These are phyloP conservation scores for Aspidiotus rigidus DNA, from an alignment of 2,888 invertebrate species.

Conservation along the genomic window DNA sequence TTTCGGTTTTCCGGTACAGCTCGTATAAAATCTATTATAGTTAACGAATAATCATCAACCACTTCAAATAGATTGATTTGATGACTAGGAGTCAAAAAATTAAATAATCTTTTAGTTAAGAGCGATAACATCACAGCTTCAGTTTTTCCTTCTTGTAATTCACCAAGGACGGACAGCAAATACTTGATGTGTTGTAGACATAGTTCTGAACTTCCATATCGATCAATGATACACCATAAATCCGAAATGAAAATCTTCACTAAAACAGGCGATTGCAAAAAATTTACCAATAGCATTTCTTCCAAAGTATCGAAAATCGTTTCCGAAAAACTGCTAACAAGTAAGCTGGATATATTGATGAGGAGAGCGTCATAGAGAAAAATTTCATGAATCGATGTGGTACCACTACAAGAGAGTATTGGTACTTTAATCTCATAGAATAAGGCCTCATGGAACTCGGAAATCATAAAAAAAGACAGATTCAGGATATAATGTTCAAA, in stretches of 20 bases:
- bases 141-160: conserved; percentile 2
- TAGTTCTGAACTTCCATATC: conserved; percentile 22
- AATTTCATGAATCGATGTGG: background rate
- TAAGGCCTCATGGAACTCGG: background rate
- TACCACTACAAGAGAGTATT: background rate
- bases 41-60: background rate
- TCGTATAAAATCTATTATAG: background rate
- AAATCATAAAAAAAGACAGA: background rate
- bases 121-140: background rate
- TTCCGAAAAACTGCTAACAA: background rate
- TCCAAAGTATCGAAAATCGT: conserved; percentile 10
- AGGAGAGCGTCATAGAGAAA: conserved; percentile 19
- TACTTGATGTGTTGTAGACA: conserved; percentile 10
- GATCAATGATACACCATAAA: conserved; percentile 20
- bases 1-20: background rate
- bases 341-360: conserved; percentile 1
- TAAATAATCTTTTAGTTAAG: conserved; percentile 9
- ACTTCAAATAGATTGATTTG: conserved; percentile 9
- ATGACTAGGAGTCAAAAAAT: conserved; percentile 8
- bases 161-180: background rate
- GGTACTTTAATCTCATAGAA: conserved; percentile 13
- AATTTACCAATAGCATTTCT: conserved; percentile 1
- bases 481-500: background rate
- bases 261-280: background rate
- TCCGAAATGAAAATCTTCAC: conserved; percentile 12